Evolutionary conservation across 2,113 vertebrate genomes (phyloP), one percentile per base, ranked within the genome.

Genomic region (Dasyurus viverrinus): DNA sequence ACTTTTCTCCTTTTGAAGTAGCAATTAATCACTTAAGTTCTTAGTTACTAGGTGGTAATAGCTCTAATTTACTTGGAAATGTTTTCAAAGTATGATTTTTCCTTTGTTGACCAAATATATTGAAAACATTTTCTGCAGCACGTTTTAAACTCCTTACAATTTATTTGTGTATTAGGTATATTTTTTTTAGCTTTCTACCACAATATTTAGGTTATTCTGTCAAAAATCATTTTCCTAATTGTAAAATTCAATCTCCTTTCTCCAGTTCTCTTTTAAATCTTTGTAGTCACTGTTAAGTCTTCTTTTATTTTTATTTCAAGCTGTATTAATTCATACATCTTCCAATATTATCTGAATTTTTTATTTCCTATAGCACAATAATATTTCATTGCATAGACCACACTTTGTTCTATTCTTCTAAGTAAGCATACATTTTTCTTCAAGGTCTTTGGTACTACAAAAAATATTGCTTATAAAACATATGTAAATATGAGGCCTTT

Each of bases 141-240:
- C 12, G 11, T 0, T 68, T 14, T 36, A 8, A 0, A 0, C 8
- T 50, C 0, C 9, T 57, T 36, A 1, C 30, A 0, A 14, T 36
- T 68, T 30, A 36, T 68, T 30, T 36, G 12, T 68, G 30, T 36
- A 3, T 14, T 36, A 36, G 12, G 10, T 11, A 14, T 68, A 14
- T 2, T 36, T 36, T 68, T 68, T 57, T 68, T 30, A 36, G 60
- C 12, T 12, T 68, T 36, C 11, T 36, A 68, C 60, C 27, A 68
- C 30, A 68, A 68, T 68, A 68, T 36, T 14, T 3, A 36, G 36
- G 36, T 3, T 16, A 68, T 68, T 68, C 57, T 68, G 27, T 36
- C 30, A 68, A 30, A 68, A 12, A 27, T 12, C 30, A 68, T 36
- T 68, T 68, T 36, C 11, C 12, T 60, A 14, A 60, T 36, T 11